Evolutionary conservation across 2,797 vertebrate species (phyloP).

Genomic region (Hafferia zeledoni): DNA sequence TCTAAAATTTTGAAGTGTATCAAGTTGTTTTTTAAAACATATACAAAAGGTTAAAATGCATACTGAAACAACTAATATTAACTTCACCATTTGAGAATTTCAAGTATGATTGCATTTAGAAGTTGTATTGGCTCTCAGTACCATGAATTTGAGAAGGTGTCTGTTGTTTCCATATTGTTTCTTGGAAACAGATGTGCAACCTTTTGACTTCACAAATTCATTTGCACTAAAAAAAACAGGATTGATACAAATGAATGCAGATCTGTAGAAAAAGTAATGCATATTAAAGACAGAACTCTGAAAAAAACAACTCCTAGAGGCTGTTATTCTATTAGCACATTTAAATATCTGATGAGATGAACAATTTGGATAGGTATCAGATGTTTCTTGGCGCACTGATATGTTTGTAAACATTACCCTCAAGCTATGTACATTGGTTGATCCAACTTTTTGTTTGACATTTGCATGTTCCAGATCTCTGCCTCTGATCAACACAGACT

Average conservation of each 20-base stretch:
- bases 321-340: neutral
- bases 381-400: neutral
- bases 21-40: neutral
- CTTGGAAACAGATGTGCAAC: neutral
- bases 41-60: neutral
- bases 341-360: slow-evolving; percentile 33
- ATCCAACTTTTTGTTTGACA: neutral
- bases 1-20: neutral
- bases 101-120: neutral
- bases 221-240: neutral
- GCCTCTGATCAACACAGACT: neutral
- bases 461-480: neutral
- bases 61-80: neutral
- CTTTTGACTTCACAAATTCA: neutral
- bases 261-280: neutral
- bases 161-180: neutral
- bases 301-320: neutral
- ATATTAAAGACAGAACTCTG: neutral
- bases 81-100: neutral
- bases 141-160: neutral
- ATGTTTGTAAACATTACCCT: neutral
- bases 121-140: neutral
- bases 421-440: neutral
- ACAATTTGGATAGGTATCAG: neutral
- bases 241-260: neutral